Conservation (phyloP, 1,140 invertebrate genomes). For the Arion vulgaris region DNA sequence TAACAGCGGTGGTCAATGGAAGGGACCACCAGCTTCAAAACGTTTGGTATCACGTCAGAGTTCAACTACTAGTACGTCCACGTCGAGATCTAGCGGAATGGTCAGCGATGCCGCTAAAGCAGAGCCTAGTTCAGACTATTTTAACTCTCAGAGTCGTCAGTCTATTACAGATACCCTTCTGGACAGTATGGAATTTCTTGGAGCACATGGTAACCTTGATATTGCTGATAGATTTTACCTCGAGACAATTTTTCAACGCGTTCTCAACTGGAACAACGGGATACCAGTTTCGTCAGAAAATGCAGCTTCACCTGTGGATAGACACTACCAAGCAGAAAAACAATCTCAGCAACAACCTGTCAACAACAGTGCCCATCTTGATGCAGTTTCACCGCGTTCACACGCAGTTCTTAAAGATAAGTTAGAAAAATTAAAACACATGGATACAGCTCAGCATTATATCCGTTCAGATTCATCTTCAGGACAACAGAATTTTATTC, state of each 20-base stretch:
- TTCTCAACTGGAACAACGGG: slow-evolving; percentile 42
- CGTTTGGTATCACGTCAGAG: slow-evolving; percentile 42
- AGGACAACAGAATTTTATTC: background rate
- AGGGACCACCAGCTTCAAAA: background rate
- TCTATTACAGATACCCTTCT: slow-evolving; percentile 26
- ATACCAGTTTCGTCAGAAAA: slow-evolving; percentile 7
- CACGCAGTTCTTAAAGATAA: slow-evolving; percentile 8
- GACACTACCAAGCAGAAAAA: background rate
- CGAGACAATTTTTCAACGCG: slow-evolving; percentile 43
- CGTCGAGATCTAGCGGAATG: slow-evolving; percentile 36
- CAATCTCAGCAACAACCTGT: background rate
- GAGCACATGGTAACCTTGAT: slow-evolving; percentile 37
- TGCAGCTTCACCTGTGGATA: background rate
- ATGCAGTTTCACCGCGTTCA: background rate
- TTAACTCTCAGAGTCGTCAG: background rate
- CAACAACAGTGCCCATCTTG: background rate
- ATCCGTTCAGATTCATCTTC: background rate
- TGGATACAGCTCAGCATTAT: background rate
- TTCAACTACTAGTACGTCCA: slow-evolving; percentile 46
- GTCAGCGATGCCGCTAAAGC: background rate
- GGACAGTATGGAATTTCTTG: slow-evolving; percentile 42
- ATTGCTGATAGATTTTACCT: slow-evolving; percentile 38
- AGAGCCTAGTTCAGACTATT: slow-evolving; percentile 1
- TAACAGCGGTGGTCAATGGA: background rate
- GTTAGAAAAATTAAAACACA: background rate